Evolutionary conservation across 2,113 vertebrate genomes (phyloP).

Genomic region (Cebus imitator): DNA sequence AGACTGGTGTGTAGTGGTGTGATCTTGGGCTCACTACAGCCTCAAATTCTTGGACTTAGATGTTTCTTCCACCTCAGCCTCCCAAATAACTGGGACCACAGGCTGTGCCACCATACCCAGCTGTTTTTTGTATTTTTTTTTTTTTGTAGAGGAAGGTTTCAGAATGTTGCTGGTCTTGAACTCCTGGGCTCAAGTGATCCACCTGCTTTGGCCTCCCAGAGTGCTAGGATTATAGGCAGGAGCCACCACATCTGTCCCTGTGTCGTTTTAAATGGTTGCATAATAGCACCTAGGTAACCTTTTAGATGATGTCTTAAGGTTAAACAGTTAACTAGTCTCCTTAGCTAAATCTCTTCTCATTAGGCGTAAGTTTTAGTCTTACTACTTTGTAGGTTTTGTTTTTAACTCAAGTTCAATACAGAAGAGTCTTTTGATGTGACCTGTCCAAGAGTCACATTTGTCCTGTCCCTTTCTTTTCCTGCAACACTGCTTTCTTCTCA

Average conservation of each 20-base stretch:
- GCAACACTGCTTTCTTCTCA: neutral
- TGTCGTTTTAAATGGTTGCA: neutral
- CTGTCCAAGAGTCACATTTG: neutral
- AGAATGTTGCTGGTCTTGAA: too few relatives aligned
- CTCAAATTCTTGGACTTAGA: too few relatives aligned
- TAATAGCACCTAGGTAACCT: neutral
- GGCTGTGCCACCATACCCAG: too few relatives aligned
- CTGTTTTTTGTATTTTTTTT: too few relatives aligned
- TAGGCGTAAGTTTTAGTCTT: neutral
- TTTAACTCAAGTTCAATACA: neutral
- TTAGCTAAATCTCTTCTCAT: neutral
- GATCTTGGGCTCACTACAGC: too few relatives aligned
- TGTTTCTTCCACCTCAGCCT: too few relatives aligned
- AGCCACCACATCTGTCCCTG: neutral
- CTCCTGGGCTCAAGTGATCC: too few relatives aligned
- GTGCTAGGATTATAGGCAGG: too few relatives aligned
- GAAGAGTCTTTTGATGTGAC: neutral
- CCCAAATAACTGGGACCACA: too few relatives aligned
- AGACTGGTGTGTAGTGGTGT: too few relatives aligned
- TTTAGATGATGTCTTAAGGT: neutral
- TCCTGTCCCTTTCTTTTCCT: constrained; percentile 4
- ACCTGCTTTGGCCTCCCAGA: too few relatives aligned
- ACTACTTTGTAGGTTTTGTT: neutral
- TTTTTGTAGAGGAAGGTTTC: too few relatives aligned
- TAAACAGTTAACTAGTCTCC: neutral